Conservation (phyloP, 2,113 vertebrate genomes). For the Catharus fuscescens region DNA sequence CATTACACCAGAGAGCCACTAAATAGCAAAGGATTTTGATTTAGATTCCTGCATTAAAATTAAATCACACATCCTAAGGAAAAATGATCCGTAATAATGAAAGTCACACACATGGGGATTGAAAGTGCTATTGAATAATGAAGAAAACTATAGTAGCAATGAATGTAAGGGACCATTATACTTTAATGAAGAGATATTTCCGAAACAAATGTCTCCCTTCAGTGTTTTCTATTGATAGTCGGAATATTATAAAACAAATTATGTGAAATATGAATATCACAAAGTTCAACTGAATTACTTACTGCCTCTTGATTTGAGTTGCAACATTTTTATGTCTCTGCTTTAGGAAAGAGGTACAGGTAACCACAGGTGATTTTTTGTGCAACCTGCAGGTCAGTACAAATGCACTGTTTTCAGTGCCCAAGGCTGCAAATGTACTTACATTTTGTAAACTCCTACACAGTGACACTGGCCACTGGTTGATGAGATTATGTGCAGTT, state of each 20-base stretch:
- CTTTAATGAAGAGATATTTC: slow-evolving; percentile 68
- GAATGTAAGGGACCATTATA: slow-evolving; percentile 24
- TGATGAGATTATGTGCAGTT: not conserved
- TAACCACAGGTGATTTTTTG: not conserved
- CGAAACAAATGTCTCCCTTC: slow-evolving; percentile 63
- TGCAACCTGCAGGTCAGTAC: not conserved
- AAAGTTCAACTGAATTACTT: slow-evolving; percentile 31
- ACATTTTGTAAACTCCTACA: not conserved
- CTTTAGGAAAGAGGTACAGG: not conserved
- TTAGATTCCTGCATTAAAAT: slow-evolving; percentile 77
- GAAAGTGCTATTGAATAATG: slow-evolving; percentile 71
- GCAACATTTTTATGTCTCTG: not conserved
- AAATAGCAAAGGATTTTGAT: slow-evolving; percentile 75
- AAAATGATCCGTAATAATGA: slow-evolving; percentile 76
- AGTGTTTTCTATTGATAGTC: slow-evolving; percentile 23
- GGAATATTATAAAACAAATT: slow-evolving; percentile 68
- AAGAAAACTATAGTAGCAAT: slow-evolving; percentile 48
- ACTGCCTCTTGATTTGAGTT: slow-evolving; percentile 14
- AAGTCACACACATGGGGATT: slow-evolving; percentile 64
- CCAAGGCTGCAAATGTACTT: not conserved
- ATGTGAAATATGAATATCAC: slow-evolving; percentile 30
- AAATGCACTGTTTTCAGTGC: not conserved
- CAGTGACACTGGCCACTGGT: not conserved
- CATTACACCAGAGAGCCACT: slow-evolving; percentile 71
- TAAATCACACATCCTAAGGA: slow-evolving; percentile 77